phyloP scores from a whole-genome alignment of 2,113 vertebrate genomes.

The Hipposideros armiger region DNA sequence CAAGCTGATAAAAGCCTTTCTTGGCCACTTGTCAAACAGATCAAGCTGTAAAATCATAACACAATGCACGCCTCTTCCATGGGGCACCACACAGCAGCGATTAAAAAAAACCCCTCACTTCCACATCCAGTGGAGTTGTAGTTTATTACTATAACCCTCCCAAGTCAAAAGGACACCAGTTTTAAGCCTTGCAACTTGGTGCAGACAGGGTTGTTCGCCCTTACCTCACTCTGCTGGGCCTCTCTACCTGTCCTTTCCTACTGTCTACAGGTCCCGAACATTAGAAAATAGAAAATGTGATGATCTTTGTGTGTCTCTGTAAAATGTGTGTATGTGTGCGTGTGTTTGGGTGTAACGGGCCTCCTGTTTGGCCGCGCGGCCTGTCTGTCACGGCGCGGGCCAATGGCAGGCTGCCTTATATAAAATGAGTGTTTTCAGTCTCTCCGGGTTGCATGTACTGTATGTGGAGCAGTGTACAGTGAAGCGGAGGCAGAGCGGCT shows the following conservation, averaged over 20 bases:
- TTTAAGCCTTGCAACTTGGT: conserved; percentile 70
- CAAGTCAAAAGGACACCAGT: conserved; percentile 83
- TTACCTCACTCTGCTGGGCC: conserved; percentile 45
- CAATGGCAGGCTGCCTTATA: conserved; percentile 91
- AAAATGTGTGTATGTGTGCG: conserved; percentile 86
- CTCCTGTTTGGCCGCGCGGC: conserved; percentile 86
- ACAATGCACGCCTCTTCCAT: conserved; percentile 78
- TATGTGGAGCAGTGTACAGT: conserved; percentile 90
- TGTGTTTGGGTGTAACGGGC: conserved; percentile 88
- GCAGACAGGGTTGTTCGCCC: background rate
- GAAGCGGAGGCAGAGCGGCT: conserved; percentile 82
- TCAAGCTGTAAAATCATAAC: conserved; percentile 73
- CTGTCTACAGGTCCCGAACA: conserved; percentile 81
- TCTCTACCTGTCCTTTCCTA: conserved; percentile 79
- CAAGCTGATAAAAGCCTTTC: conserved; percentile 58
- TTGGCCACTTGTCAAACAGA: conserved; percentile 74
- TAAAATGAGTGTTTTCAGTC: conserved; percentile 90
- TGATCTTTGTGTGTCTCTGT: conserved; percentile 88
- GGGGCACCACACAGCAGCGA: conserved; percentile 75
- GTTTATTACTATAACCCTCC: conserved; percentile 85
- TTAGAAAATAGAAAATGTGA: conserved; percentile 85
- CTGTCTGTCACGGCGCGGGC: conserved; percentile 89
- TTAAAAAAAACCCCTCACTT: conserved; percentile 70
- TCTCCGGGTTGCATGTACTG: conserved; percentile 91
- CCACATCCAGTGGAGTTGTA: conserved; percentile 84